Base-by-base conservation (phyloP, 64 coral and sea anemone species). In the Trachythela sp. region DNA sequence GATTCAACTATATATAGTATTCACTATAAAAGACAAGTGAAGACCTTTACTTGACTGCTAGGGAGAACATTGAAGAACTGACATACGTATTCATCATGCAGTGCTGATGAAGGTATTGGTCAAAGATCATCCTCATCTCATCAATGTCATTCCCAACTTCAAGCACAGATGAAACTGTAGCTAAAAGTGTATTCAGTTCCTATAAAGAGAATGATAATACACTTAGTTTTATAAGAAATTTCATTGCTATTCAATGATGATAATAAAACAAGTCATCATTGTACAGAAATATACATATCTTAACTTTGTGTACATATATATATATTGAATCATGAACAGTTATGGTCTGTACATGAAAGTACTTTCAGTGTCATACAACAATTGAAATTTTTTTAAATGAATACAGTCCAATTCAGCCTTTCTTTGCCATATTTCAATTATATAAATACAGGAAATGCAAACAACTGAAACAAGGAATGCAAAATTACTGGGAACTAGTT, bases 221-320 rank as follows among this genome's bases (percentile, higher is more conserved):
- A 20, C 22, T 52, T 52, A 52, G 49, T 52, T 52, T 52, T 52
- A 20, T 11, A 52, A 52, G 13, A 52, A 49, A 49, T 49, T 49
- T 52, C 49, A 52, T 8, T 11, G 49, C 49, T 52, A 72, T 72
- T 29, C 68, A 72, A 35, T 72, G 1, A 6, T 8, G 49, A 0
- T 20, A 1, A 11, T 52, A 52, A 52, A 52, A 11, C 49, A 52
- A 20, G 13, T 15, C 11, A 26, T 26, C 68, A 26, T 72, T 72
- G 68, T 72, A 72, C 68, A 72, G 68, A 72, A 72, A 72, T 72
- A 72, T 72, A 72, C 68, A 24, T 72, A n/a, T 72, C 68, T 72
- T 8, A 52, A 52, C 22, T 52, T 52, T 52, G 49, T 52, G 49
- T 52, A 11, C 1, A n/a, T n/a, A n/a, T n/a, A n/a, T n/a, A 52